A percentile compares a stretch with the other conserved stretches of the same genome.
phyloP scores from a whole-genome alignment of 2,797 vertebrate genomes.

The Acipenser oxyrinchus region DNA sequence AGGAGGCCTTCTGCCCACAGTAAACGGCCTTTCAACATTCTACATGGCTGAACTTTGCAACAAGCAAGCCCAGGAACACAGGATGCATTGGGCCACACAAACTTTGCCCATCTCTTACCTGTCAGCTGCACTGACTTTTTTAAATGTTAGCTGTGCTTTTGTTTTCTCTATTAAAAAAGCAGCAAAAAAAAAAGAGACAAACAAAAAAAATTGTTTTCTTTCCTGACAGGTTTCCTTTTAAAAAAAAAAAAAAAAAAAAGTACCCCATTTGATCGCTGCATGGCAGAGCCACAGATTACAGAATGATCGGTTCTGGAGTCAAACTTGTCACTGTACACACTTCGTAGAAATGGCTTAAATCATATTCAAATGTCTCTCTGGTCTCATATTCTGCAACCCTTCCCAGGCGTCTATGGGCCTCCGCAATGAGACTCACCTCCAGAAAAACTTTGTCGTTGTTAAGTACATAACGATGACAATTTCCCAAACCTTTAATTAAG shows the following conservation, averaged over 20 bases:
- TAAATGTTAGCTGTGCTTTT: constrained; percentile 55
- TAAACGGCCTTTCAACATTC: not conserved
- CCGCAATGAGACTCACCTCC: too few species aligned
- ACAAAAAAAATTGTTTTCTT: constrained; percentile 38
- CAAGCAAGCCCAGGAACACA: constrained; percentile 22
- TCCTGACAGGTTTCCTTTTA: constrained; percentile 46
- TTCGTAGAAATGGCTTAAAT: too few species aligned
- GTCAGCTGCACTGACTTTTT: constrained; percentile 66
- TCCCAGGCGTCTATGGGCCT: too few species aligned
- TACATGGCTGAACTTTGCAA: not conserved
- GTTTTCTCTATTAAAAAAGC: constrained; percentile 27
- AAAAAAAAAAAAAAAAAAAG: constrained; percentile 55
- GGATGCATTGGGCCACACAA: constrained; percentile 34
- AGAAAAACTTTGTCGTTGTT: too few species aligned
- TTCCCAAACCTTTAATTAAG: too few species aligned
- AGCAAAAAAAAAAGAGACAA: constrained; percentile 29
- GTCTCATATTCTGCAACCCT: too few species aligned
- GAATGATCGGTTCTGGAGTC: too few species aligned
- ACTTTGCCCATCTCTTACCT: constrained; percentile 58
- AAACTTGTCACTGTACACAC: too few species aligned
- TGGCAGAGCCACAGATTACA: constrained; percentile 40
- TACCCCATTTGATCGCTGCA: constrained; percentile 59
- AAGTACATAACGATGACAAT: too few species aligned
- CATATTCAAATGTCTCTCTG: too few species aligned
- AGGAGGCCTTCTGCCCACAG: not conserved